These are phyloP conservation scores for Rhinopomastus cyanomelas DNA, from an alignment of 2,113 vertebrate species.

Conservation along the genomic window DNA sequence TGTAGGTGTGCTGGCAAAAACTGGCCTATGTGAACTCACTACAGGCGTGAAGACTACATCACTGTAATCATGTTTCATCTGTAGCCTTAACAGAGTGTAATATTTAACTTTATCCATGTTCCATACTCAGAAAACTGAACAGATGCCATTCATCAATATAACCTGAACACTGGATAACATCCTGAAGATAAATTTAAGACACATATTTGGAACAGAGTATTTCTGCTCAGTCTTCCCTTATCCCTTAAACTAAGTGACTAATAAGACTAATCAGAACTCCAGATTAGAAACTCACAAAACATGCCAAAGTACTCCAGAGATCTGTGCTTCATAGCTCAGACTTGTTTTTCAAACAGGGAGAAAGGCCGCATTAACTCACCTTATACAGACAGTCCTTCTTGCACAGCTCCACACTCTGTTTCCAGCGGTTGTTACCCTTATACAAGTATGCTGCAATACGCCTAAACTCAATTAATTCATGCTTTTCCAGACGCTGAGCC, in stretches of 20 bases:
- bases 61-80: background rate
- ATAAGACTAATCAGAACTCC: background rate
- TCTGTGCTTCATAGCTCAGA: background rate
- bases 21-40: background rate
- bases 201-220: background rate
- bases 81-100: background rate
- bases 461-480: constrained; percentile 89
- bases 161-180: background rate
- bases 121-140: background rate
- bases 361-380: constrained; percentile 61
- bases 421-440: constrained; percentile 89
- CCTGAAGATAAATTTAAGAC: background rate
- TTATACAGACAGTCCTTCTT: constrained; percentile 92
- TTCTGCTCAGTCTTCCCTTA: background rate
- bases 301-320: background rate
- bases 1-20: background rate
- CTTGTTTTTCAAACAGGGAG: background rate
- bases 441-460: constrained; percentile 89
- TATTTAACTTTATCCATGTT: background rate
- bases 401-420: constrained; percentile 92
- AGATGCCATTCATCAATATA: background rate
- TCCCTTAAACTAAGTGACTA: background rate
- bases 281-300: background rate
- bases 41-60: background rate
- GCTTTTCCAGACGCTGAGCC: constrained; percentile 88